A percentile compares a stretch with the other conserved stretches of the same genome.
phyloP scores from a whole-genome alignment of 2,797 vertebrate genomes.

The Ceyx erithaca region DNA sequence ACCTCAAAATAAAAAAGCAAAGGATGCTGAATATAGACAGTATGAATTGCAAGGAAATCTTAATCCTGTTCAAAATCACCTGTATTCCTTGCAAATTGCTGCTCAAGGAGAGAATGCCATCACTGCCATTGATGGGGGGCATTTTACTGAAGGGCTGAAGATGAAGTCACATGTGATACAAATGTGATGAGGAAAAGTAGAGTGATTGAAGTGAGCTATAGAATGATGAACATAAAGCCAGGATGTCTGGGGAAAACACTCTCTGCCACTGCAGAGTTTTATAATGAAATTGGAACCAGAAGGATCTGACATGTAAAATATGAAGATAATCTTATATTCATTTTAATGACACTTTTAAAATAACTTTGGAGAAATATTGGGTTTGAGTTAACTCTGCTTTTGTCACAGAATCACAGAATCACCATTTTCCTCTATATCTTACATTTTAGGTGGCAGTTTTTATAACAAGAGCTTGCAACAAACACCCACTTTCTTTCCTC shows the following conservation, averaged over 20 bases:
- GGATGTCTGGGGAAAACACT: not conserved
- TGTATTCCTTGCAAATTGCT: conserved; percentile 43
- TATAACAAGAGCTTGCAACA: conserved; percentile 85
- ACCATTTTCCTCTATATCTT: conserved; percentile 29
- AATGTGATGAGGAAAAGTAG: conserved; percentile 41
- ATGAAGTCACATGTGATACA: conserved; percentile 6
- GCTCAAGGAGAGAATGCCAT: conserved; percentile 25
- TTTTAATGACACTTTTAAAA: not conserved
- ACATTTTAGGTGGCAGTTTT: conserved; percentile 78
- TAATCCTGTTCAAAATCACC: conserved; percentile 24
- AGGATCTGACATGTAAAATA: not conserved
- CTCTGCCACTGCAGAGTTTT: not conserved
- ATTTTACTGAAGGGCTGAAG: conserved; percentile 33
- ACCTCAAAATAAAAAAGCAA: not conserved
- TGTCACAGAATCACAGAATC: no score
- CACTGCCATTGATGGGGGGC: not conserved
- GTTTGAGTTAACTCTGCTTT: not conserved
- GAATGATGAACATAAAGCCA: conserved; percentile 21
- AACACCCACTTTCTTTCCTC: conserved; percentile 87
- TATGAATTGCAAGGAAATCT: conserved; percentile 19
- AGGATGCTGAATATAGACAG: not conserved
- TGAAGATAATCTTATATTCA: not conserved
- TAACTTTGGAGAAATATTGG: not conserved
- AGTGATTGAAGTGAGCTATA: conserved; percentile 11
- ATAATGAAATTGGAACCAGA: not conserved